Evolutionary conservation across 1,140 invertebrate genomes (phyloP).

Genomic region (Drosophila quadrilineata): DNA sequence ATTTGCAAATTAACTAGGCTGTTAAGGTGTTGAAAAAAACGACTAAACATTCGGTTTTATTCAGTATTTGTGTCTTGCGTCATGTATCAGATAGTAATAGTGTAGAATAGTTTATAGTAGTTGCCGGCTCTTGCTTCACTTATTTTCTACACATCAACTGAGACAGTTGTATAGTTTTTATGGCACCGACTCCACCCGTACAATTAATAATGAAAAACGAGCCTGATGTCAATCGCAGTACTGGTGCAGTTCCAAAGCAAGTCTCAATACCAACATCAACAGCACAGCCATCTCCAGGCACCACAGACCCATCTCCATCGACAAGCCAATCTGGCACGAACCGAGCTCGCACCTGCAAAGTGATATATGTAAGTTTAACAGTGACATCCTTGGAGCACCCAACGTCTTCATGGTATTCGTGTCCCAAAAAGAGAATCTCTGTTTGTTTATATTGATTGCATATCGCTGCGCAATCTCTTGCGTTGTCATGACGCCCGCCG

Average conservation of each 20-base stretch:
- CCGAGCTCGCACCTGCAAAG: conserved; percentile 44
- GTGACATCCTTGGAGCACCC: neutral
- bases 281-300: conserved; percentile 44
- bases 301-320: conserved; percentile 40
- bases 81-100: neutral
- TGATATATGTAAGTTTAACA: conserved; percentile 60
- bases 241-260: conserved; percentile 51
- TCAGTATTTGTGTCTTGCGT: neutral
- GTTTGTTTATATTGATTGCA: conserved; percentile 23
- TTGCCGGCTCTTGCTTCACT: neutral
- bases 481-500: conserved; percentile 45
- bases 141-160: conserved; percentile 17
- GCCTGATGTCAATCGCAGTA: conserved; percentile 31
- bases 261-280: conserved; percentile 5
- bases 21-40: no score
- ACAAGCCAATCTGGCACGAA: conserved; percentile 23
- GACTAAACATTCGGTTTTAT: neutral
- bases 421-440: no score
- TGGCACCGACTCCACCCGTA: conserved; percentile 50
- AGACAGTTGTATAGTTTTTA: conserved; percentile 18
- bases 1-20: no score
- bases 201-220: conserved; percentile 47
- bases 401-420: neutral
- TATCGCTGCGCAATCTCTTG: neutral
- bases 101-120: conserved; percentile 1